Conservation (phyloP, 2,888 invertebrate species). For the Dendrolimus pini region DNA sequence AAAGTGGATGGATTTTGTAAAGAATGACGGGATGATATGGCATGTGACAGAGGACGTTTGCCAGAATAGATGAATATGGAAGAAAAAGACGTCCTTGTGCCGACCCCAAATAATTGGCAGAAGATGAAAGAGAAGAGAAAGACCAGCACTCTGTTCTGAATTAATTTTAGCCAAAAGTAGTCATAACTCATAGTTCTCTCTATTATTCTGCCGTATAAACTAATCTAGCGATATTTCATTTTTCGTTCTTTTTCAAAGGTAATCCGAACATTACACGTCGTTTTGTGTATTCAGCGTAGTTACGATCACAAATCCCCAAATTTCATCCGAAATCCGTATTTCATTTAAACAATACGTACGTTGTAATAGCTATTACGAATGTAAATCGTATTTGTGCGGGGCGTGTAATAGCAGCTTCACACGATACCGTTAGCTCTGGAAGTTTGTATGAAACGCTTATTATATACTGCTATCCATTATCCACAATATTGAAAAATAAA, state of each 20-base stretch:
- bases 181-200: too few relatives aligned
- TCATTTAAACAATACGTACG: conserved; percentile 28
- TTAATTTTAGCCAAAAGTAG: too few relatives aligned
- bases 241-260: not conserved
- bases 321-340: conserved; percentile 11
- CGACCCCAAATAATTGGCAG: too few relatives aligned
- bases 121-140: too few relatives aligned
- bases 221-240: too few relatives aligned
- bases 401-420: conserved; percentile 14
- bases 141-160: too few relatives aligned
- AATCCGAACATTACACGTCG: not conserved
- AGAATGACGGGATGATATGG: too few relatives aligned
- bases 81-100: too few relatives aligned
- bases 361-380: conserved; percentile 27
- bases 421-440: conserved; percentile 7
- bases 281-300: not conserved
- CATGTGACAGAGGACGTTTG: too few relatives aligned
- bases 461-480: not conserved
- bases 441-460: conserved; percentile 5
- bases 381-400: conserved; percentile 30
- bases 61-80: too few relatives aligned
- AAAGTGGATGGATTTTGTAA: too few relatives aligned
- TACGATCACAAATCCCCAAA: conserved; percentile 1
- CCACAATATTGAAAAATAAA: not conserved
- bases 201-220: too few relatives aligned